These are phyloP conservation scores for Luffia ferchaultella DNA, from an alignment of 2,888 invertebrate genomes.

Conservation along the genomic window DNA sequence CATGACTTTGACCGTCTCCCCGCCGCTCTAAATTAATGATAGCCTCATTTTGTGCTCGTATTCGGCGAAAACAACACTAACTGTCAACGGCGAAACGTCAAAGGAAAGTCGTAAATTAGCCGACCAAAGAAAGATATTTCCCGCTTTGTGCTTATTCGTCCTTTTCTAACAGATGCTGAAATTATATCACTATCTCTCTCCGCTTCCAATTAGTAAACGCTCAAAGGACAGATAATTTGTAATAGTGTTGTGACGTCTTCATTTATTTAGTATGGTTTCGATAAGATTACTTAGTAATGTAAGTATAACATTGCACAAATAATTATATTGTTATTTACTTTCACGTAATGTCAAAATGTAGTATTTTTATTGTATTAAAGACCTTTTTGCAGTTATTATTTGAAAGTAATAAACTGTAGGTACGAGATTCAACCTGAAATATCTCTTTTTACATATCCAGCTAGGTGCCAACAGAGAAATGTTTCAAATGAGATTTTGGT, in stretches of 20 bases:
- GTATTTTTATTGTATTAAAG: too few relatives aligned
- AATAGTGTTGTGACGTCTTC: not conserved
- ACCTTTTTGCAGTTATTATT: too few relatives aligned
- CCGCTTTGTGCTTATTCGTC: constrained; percentile 28
- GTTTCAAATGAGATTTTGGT: too few relatives aligned
- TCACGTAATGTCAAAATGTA: too few relatives aligned
- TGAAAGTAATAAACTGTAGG: too few relatives aligned
- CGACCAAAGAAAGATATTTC: constrained; percentile 52
- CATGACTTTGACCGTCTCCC: not conserved
- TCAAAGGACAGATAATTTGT: constrained; percentile 26
- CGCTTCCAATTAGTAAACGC: constrained; percentile 37
- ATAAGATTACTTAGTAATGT: not conserved
- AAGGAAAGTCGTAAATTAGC: constrained; percentile 33
- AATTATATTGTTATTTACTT: too few relatives aligned
- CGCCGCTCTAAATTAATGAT: constrained; percentile 17
- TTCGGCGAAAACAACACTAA: constrained; percentile 42
- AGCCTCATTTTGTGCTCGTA: constrained; percentile 15
- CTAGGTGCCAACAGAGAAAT: too few relatives aligned
- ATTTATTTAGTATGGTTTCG: not conserved
- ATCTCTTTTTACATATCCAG: too few relatives aligned
- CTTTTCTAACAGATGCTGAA: constrained; percentile 26
- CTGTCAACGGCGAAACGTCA: constrained; percentile 29
- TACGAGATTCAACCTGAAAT: too few relatives aligned
- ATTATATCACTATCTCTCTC: constrained; percentile 28
- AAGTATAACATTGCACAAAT: too few relatives aligned